Conservation (phyloP, 1,140 invertebrate species). For the Diorhabda elongata region DNA sequence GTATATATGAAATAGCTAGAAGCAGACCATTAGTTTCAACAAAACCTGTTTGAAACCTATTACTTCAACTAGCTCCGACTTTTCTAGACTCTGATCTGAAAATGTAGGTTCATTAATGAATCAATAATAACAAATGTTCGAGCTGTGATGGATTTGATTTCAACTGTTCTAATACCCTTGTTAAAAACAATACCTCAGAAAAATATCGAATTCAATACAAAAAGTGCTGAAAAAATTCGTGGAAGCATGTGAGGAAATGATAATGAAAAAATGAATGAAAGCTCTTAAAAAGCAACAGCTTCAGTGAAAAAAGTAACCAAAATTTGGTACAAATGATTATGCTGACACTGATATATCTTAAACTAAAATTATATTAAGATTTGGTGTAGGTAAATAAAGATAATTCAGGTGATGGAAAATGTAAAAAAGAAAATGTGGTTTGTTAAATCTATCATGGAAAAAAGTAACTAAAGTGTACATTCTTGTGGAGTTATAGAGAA, state of each 20-base stretch:
- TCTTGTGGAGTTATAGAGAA: slow-evolving; percentile 11
- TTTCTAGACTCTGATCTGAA: slow-evolving; percentile 3
- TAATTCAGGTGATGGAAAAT: background rate
- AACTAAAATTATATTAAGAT: slow-evolving; percentile 5
- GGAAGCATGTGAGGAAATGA: too few species aligned
- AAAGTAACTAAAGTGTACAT: background rate
- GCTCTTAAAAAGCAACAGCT: too few species aligned
- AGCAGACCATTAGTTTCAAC: slow-evolving; percentile 4
- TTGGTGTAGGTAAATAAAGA: background rate
- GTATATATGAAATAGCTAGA: too few species aligned
- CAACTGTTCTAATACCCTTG: slow-evolving; percentile 2
- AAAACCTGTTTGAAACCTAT: background rate
- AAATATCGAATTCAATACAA: background rate
- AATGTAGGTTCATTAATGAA: background rate
- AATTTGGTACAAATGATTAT: background rate
- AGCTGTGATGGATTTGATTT: background rate
- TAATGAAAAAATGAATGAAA: too few species aligned
- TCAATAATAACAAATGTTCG: background rate
- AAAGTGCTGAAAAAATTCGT: background rate
- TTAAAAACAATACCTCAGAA: slow-evolving; percentile 1
- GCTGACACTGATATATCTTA: background rate
- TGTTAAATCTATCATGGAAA: slow-evolving; percentile 9
- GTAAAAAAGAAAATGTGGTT: too few species aligned
- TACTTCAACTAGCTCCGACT: slow-evolving; percentile 2
- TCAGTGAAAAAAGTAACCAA: too few species aligned